phyloP scores from a whole-genome alignment of 2,888 invertebrate species.

The Xanthia togata region DNA sequence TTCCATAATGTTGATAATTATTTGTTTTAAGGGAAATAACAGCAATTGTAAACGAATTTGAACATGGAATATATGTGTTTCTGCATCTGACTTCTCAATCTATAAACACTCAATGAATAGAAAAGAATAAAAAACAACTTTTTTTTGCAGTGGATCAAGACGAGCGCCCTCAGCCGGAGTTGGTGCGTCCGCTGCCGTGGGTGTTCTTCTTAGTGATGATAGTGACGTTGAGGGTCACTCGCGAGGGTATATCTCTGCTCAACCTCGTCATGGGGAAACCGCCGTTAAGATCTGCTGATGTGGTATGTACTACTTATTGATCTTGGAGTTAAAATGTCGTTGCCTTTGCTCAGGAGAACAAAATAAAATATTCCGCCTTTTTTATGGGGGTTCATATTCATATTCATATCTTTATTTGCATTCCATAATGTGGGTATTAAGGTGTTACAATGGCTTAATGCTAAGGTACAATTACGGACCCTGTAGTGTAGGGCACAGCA shows the following conservation, averaged over 20 bases:
- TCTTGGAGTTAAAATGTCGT: not conserved
- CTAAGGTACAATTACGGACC: too few species aligned
- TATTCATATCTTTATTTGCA: too few species aligned
- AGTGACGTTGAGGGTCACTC: conserved; percentile 83
- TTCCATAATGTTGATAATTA: not conserved
- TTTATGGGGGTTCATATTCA: too few species aligned
- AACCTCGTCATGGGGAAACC: conserved; percentile 87
- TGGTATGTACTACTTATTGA: conserved; percentile 78
- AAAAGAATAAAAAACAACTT: not conserved
- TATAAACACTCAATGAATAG: not conserved
- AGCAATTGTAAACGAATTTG: not conserved
- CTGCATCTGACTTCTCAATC: not conserved
- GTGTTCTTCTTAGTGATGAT: conserved; percentile 88
- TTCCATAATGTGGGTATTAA: too few species aligned
- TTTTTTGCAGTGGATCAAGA: conserved; percentile 85
- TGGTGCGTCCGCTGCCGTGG: conserved; percentile 91
- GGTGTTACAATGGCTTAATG: too few species aligned
- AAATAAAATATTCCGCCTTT: too few species aligned
- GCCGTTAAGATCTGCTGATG: conserved; percentile 86
- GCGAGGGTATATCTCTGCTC: conserved; percentile 85
- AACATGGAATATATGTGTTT: not conserved
- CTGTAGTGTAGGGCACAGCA: too few species aligned
- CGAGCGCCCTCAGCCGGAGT: conserved; percentile 86
- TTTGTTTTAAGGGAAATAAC: not conserved
- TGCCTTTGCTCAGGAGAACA: too few species aligned